These are phyloP conservation scores for Acleris laterana DNA, from an alignment of 2,888 invertebrate species.

Conservation along the genomic window DNA sequence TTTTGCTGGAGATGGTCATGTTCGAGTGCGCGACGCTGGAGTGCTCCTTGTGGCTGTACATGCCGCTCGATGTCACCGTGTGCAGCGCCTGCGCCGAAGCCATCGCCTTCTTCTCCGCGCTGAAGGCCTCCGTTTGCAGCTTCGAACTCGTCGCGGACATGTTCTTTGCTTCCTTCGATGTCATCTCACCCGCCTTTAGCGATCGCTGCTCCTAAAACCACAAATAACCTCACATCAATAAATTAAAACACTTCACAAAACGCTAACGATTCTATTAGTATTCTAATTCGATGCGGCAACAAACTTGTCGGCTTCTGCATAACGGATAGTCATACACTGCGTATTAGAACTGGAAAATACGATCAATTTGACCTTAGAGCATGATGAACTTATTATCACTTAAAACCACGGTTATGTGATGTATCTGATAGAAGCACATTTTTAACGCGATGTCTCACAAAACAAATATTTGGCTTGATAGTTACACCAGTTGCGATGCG, in stretches of 20 bases:
- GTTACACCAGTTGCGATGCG: slow-evolving; percentile 76
- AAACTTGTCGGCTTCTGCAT: slow-evolving; percentile 28
- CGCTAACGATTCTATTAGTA: slow-evolving; percentile 32
- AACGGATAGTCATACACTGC: slow-evolving; percentile 12
- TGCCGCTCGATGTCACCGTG: slow-evolving; percentile 91
- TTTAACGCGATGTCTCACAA: slow-evolving; percentile 64
- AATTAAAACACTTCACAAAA: slow-evolving; percentile 26
- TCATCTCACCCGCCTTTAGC: slow-evolving; percentile 92
- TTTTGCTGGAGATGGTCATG: slow-evolving; percentile 90
- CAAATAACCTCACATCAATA: slow-evolving; percentile 31
- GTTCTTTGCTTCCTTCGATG: slow-evolving; percentile 93
- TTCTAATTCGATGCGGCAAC: slow-evolving; percentile 34
- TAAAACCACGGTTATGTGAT: slow-evolving; percentile 55
- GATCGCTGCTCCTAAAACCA: slow-evolving; percentile 91
- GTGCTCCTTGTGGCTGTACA: slow-evolving; percentile 89
- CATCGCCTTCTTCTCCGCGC: slow-evolving; percentile 91
- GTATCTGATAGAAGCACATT: slow-evolving; percentile 47
- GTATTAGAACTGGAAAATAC: slow-evolving; percentile 30
- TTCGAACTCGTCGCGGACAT: slow-evolving; percentile 93
- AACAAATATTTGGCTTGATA: slow-evolving; percentile 68
- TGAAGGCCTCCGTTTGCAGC: slow-evolving; percentile 93
- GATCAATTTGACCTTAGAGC: slow-evolving; percentile 46
- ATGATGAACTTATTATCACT: slow-evolving; percentile 62
- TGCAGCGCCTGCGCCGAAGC: slow-evolving; percentile 91
- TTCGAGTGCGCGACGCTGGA: slow-evolving; percentile 91